Conservation (phyloP, 2,888 invertebrate genomes). For the Eupithecia vulgata region DNA sequence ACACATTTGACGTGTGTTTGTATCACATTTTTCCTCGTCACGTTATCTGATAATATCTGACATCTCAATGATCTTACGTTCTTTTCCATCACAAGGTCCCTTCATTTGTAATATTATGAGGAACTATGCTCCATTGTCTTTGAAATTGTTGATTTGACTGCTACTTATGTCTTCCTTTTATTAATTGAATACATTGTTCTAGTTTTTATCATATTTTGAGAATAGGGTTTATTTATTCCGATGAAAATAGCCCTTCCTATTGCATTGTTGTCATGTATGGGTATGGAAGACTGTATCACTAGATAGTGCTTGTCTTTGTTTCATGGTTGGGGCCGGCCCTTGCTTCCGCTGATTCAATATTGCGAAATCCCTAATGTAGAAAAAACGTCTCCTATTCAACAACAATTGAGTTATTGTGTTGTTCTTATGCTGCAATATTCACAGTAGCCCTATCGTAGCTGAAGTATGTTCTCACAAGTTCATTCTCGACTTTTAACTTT, state of each 20-base stretch:
- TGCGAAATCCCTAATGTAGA: constrained; percentile 8
- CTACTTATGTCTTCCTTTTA: not conserved
- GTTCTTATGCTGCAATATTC: constrained; percentile 2
- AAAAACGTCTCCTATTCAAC: constrained; percentile 16
- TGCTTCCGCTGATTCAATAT: constrained; percentile 14
- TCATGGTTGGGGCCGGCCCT: constrained; percentile 4
- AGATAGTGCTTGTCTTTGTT: constrained; percentile 6
- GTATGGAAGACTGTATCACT: constrained; percentile 1
- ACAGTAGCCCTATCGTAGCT: constrained; percentile 5
- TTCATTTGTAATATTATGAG: constrained; percentile 14
- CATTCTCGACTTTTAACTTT: constrained; percentile 3
- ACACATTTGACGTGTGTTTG: constrained; percentile 45
- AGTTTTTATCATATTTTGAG: not conserved
- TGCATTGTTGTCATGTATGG: constrained; percentile 1
- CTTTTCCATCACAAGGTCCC: constrained; percentile 51
- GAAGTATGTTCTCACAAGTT: constrained; percentile 2
- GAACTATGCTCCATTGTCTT: not conserved
- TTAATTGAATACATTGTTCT: not conserved
- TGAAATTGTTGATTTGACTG: constrained; percentile 10
- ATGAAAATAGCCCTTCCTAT: not conserved
- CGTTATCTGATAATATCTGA: constrained; percentile 58
- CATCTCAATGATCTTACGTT: constrained; percentile 57
- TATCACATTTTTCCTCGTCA: constrained; percentile 54
- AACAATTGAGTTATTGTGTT: constrained; percentile 6
- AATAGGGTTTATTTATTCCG: not conserved